Evolutionary conservation across 2,888 invertebrate species (phyloP), one percentile per base, ranked within the genome.

Genomic region (Euzophera pinguis): DNA sequence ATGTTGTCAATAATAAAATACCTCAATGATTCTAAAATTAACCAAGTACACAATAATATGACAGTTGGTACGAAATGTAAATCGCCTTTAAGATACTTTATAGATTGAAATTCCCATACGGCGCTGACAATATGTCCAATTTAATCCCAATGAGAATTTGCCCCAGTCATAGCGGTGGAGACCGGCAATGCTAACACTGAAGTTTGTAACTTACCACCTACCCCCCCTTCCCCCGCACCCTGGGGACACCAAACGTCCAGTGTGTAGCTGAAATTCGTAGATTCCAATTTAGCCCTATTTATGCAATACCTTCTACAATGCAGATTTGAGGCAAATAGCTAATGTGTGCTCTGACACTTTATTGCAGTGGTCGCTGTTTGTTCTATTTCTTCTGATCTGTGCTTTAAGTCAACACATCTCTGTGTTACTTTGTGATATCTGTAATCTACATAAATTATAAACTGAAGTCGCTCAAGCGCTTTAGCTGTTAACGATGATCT

Each of bases 151-250:
- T 72, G 79, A 67, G 79, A 75, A 78, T 81, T 78, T 63, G 56
- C 71, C 61, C 62, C 61, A 73, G 67, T 72, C 73, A 69, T 61
- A 69, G 75, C 58, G 76, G 78, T 76, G 68, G 73, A 65, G 71
- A 73, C 74, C 75, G 78, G 76, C 79, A 81, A 71, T 78, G 79
- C 81, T 78, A 75, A 77, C 78, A 77, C 68, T 60, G 70, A 78
- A 87, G 83, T 87, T 87, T 78, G 75, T 69, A 84, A 87, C 81
- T 85, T 81, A n/a, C n/a, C 68, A 71, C 69, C 67, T n/a, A n/a
- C n/a, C 6, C 71, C 64, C 62, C 53, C 56, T 53, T 55, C 55
- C 58, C 60, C 65, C 63, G 57, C 57, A 57, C 62, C 58, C 56
- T 58, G 63, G 78, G 79, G 80, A 78, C 66, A 61, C 69, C 59